phyloP scores from a whole-genome alignment of 2,888 invertebrate genomes.

The Hydropsyche betteni region DNA sequence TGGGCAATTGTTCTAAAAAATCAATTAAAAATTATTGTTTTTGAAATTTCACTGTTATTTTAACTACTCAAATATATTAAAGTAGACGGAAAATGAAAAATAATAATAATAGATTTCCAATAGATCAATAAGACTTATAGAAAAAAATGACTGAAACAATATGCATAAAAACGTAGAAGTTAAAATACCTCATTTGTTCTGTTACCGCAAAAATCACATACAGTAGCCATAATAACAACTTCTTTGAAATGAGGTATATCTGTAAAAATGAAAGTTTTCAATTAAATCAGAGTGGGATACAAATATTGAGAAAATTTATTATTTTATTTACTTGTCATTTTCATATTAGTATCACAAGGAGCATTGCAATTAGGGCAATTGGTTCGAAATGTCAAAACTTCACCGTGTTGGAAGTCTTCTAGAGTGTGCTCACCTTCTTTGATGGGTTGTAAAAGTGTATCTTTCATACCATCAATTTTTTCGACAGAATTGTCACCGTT shows the following conservation, averaged over 20 bases:
- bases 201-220: slow-evolving; percentile 89
- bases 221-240: slow-evolving; percentile 96
- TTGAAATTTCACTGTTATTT: too few species aligned
- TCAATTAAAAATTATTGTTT: too few species aligned
- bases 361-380: slow-evolving; percentile 87
- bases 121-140: too few species aligned
- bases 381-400: slow-evolving; percentile 83
- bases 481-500: not conserved
- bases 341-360: slow-evolving; percentile 92
- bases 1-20: too few species aligned
- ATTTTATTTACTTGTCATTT: slow-evolving; percentile 75
- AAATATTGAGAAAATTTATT: slow-evolving; percentile 48
- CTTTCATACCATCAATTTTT: slow-evolving; percentile 50
- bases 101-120: too few species aligned
- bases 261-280: slow-evolving; percentile 54
- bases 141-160: too few species aligned
- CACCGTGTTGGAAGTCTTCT: slow-evolving; percentile 74
- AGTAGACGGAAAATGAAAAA: too few species aligned
- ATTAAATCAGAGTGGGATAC: not conserved
- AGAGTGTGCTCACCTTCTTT: slow-evolving; percentile 69
- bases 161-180: not conserved
- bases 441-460: slow-evolving; percentile 58
- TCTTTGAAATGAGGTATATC: slow-evolving; percentile 97
- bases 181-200: slow-evolving; percentile 82
- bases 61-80: too few species aligned